These are phyloP conservation scores for Plebejus melissa DNA, from an alignment of 2,888 invertebrate species.

Conservation along the genomic window DNA sequence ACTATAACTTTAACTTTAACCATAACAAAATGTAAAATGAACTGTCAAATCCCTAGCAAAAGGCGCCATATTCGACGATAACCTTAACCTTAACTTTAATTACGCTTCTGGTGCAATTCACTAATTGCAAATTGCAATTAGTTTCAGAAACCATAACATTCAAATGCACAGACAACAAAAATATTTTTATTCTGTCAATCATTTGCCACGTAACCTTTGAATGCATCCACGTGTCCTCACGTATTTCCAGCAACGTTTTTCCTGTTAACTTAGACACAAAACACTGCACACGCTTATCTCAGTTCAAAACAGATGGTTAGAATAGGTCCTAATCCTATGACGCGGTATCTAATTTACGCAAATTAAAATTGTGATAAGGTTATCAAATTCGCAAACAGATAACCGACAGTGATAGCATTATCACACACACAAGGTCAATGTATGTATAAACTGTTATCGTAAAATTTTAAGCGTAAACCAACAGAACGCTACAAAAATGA, in stretches of 20 bases:
- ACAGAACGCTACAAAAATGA: neutral
- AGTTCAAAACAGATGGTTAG: neutral
- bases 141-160: neutral
- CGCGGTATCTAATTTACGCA: conserved; percentile 12
- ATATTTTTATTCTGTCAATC: neutral
- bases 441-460: neutral
- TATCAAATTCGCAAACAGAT: conserved; percentile 11
- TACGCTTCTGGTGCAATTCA: too few species aligned
- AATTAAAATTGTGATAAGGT: conserved; percentile 23
- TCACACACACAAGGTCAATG: conserved; percentile 18
- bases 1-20: too few species aligned
- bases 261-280: neutral
- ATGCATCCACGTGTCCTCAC: neutral
- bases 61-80: too few species aligned
- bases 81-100: too few species aligned
- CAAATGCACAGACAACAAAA: neutral
- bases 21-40: too few species aligned
- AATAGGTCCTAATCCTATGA: conserved; percentile 6
- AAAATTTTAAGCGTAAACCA: neutral
- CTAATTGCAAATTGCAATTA: too few species aligned
- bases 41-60: too few species aligned
- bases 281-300: neutral
- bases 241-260: neutral
- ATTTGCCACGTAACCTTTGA: neutral
- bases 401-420: conserved; percentile 3